Evolutionary conservation across 2,888 invertebrate genomes (phyloP).

Genomic region (Philereme transversata): DNA sequence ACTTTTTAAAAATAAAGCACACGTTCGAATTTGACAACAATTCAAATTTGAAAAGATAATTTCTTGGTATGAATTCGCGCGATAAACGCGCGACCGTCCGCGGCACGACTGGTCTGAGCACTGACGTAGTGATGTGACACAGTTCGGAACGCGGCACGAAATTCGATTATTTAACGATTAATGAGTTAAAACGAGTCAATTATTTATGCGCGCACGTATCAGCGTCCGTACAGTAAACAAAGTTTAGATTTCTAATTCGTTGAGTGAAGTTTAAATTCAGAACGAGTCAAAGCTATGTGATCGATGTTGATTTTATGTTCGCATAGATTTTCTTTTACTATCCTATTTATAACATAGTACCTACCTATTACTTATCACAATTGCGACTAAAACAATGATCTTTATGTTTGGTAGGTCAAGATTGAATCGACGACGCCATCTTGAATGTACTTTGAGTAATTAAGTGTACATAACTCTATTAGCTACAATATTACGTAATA

Average conservation of each 20-base stretch:
- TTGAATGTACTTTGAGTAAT: background rate
- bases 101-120: conserved; percentile 56
- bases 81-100: conserved; percentile 56
- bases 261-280: conserved; percentile 24
- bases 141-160: conserved; percentile 36
- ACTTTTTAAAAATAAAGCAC: conserved; percentile 18
- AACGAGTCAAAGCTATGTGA: conserved; percentile 15
- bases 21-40: conserved; percentile 13
- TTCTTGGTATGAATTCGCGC: conserved; percentile 28
- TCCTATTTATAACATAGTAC: conserved; percentile 10
- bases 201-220: conserved; percentile 22
- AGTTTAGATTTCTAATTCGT: conserved; percentile 31
- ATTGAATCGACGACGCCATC: conserved; percentile 17
- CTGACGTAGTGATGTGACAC: conserved; percentile 65
- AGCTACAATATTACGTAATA: conserved; percentile 13
- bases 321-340: conserved; percentile 1
- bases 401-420: conserved; percentile 14
- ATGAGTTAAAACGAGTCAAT: conserved; percentile 26
- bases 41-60: conserved; percentile 23
- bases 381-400: conserved; percentile 1
- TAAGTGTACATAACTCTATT: background rate
- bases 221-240: conserved; percentile 7
- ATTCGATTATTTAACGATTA: conserved; percentile 31
- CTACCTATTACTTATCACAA: background rate
- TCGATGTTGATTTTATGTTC: conserved; percentile 8